Evolutionary conservation across 2,113 vertebrate genomes (phyloP).

Genomic region (Poeciliopsis prolifica): DNA sequence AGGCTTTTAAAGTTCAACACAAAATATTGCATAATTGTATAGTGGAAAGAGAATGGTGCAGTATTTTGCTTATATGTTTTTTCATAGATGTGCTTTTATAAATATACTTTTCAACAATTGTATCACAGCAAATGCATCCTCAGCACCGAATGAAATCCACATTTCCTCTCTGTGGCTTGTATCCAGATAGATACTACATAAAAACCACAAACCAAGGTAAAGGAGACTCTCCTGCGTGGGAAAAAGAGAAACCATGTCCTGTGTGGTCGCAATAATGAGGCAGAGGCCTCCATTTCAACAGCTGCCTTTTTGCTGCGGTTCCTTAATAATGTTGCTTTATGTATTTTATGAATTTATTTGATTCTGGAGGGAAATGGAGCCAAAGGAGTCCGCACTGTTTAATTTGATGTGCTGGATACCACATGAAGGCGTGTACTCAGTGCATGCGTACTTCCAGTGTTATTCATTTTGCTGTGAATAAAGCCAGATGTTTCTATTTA

Average conservation of each 20-base stretch:
- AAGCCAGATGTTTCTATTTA: constrained; percentile 77
- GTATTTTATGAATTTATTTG: constrained; percentile 62
- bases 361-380: constrained; percentile 51
- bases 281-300: constrained; percentile 54
- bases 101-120: constrained; percentile 18
- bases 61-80: constrained; percentile 37
- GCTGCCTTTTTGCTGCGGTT: constrained; percentile 58
- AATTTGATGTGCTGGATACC: constrained; percentile 47
- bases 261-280: constrained; percentile 71
- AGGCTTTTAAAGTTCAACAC: no score
- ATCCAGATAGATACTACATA: constrained; percentile 65
- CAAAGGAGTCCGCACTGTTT: constrained; percentile 50
- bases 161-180: constrained; percentile 53
- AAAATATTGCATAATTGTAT: no score
- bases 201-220: constrained; percentile 59
- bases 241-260: constrained; percentile 51
- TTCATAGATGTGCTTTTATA: constrained; percentile 44
- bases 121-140: constrained; percentile 22
- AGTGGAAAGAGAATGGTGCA: no score
- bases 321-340: constrained; percentile 65
- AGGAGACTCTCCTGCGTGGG: constrained; percentile 58
- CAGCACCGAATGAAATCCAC: constrained; percentile 63
- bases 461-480: constrained; percentile 69
- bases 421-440: constrained; percentile 26
- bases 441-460: constrained; percentile 47